These are phyloP conservation scores for Psittacula cyanocephala DNA, from an alignment of 2,113 vertebrate species.

Conservation along the genomic window DNA sequence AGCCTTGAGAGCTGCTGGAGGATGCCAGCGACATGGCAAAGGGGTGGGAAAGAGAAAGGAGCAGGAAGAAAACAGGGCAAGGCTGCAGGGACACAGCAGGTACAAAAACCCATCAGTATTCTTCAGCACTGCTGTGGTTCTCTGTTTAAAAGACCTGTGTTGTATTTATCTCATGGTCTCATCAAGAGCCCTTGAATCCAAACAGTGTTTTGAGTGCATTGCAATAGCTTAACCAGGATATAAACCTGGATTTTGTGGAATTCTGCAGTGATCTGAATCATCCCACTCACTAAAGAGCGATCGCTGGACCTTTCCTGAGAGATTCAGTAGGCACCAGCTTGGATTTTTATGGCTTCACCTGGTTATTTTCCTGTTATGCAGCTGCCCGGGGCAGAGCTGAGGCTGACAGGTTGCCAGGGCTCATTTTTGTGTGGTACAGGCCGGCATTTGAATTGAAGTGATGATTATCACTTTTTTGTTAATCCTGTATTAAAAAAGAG, in stretches of 20 bases:
- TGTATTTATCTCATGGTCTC: background rate
- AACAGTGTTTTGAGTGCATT: background rate
- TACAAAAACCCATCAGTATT: fast-evolving
- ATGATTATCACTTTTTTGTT: background rate
- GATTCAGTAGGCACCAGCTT: background rate
- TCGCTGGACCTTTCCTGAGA: background rate
- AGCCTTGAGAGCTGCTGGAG: background rate
- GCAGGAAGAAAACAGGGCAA: background rate
- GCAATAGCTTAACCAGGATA: background rate
- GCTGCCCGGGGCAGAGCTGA: background rate
- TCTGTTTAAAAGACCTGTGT: background rate
- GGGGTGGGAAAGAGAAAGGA: background rate
- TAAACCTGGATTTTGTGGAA: background rate
- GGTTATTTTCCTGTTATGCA: background rate
- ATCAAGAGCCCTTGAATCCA: background rate
- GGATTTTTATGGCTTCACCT: background rate
- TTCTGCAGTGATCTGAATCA: background rate
- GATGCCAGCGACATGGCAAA: fast-evolving
- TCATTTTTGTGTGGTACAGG: background rate
- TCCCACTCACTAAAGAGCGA: background rate
- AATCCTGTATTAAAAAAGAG: background rate
- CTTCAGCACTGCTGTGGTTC: background rate
- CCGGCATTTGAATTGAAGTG: background rate
- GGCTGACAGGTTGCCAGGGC: background rate
- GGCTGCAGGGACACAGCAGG: background rate